Percentiles rank a stretch among this genome's conserved stretches.
Conservation (phyloP, 2,113 vertebrate genomes). For the Tupaia chinensis region DNA sequence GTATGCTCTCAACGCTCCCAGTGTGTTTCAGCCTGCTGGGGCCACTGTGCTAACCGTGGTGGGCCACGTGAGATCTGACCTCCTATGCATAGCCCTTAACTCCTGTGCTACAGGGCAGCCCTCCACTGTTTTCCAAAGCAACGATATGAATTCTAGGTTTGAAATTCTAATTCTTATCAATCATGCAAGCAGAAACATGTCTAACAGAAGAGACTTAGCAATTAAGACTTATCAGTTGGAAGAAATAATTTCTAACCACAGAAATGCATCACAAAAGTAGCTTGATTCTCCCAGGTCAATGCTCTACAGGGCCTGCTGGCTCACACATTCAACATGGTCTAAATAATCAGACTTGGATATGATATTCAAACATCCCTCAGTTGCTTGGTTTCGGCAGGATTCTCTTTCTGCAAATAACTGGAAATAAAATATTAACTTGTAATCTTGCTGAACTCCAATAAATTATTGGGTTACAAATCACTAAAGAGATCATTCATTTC, state of each 20-base stretch:
- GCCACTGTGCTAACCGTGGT: too few relatives aligned
- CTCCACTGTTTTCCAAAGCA: not conserved
- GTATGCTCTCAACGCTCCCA: too few relatives aligned
- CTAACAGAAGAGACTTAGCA: not conserved
- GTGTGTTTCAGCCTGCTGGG: too few relatives aligned
- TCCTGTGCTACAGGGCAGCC: too few relatives aligned
- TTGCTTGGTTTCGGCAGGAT: not conserved
- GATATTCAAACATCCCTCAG: not conserved
- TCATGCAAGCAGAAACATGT: not conserved
- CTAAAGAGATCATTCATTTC: not conserved
- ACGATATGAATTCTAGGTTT: not conserved
- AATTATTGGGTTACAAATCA: not conserved
- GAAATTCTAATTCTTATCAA: not conserved
- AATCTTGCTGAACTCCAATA: not conserved
- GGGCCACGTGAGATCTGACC: too few relatives aligned
- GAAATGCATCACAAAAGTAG: not conserved
- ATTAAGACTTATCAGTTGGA: not conserved
- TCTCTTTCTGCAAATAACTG: not conserved
- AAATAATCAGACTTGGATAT: not conserved
- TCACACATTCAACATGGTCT: not conserved
- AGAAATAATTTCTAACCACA: not conserved
- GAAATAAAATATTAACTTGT: not conserved
- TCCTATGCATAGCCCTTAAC: too few relatives aligned
- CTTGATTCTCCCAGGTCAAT: not conserved
- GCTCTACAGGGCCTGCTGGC: rapidly evolving